Evolutionary conservation across 1,140 invertebrate genomes (phyloP), one percentile per base, ranked within the genome.

Genomic region (Trachymyrmex cornetzi): DNA sequence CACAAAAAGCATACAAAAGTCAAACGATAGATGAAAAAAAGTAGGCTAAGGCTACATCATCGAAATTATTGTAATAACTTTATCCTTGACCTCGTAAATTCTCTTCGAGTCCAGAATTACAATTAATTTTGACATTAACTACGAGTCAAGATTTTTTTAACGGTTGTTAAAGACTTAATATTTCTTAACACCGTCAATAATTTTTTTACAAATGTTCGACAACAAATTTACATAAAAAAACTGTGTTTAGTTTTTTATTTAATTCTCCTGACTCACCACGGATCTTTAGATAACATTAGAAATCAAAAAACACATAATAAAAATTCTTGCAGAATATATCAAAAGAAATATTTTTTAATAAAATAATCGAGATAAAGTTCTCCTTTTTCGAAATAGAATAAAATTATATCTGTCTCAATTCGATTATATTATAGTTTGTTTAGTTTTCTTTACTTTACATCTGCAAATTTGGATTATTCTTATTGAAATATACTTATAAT

Each of bases 51-150:
- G 63, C 61, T 7, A 61, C 30, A 16, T 55, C 48, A 2, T 34
- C 7, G 11, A 11, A 19, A 66, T 57, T 85, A 85, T 85, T 74
- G 50, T 27, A 48, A 82, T 61, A 34, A 19, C 9, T 63, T 34
- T 34, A 50, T 50, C 24, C 80, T 84, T 84, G 69, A 61, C 6
- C 38, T 5, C 14, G n/a, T 6, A 55, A 61, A 48, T 61, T 61
- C 16, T 30, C 22, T 27, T 3, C 5, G 14, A 14, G 2, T 12
- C 48, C n/a, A 24, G 22, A 71, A 34, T 48, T 19, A 44, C 7
- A 82, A 59, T 55, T 5, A 53, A 79, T 66, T 80, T 53, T 22
- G 16, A 27, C 11, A 57, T 0, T 27, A n/a, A 59, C 24, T 55
- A 19, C 2, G 11, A 7, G 4, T 63, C 16, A 61, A 63, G 27